Percentiles rank a stretch among this genome's conserved stretches.
Conservation (phyloP, 2,797 vertebrate genomes). For the Alfaro cultratus region DNA sequence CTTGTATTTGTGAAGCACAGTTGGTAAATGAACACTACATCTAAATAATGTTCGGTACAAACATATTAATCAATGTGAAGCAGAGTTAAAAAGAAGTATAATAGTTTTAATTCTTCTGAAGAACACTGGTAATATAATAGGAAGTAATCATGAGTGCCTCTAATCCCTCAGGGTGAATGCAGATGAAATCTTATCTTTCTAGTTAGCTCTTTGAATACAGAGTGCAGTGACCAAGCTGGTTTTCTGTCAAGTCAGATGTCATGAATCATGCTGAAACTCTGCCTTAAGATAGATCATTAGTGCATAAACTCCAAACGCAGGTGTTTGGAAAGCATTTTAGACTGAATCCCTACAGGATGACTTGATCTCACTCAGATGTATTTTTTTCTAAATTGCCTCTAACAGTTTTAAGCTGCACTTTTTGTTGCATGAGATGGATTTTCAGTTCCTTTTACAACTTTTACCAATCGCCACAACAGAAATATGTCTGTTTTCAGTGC, state of each 20-base stretch:
- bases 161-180: slow-evolving; percentile 31
- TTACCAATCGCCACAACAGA: background rate
- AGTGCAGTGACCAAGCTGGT: slow-evolving; percentile 28
- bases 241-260: slow-evolving; percentile 38
- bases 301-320: slow-evolving; percentile 11
- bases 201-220: slow-evolving; percentile 32
- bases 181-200: slow-evolving; percentile 33
- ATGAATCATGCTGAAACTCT: slow-evolving; percentile 29
- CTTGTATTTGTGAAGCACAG: slow-evolving; percentile 5
- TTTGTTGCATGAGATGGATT: background rate
- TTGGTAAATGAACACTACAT: background rate
- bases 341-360: background rate
- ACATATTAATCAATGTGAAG: background rate
- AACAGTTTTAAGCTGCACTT: background rate
- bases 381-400: background rate
- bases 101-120: background rate
- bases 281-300: slow-evolving; percentile 26
- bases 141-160: slow-evolving; percentile 32
- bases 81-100: slow-evolving; percentile 11
- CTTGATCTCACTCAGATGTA: background rate
- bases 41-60: slow-evolving; percentile 1
- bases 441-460: background rate
- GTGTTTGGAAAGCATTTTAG: slow-evolving; percentile 8
- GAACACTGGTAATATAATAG: slow-evolving; percentile 29
- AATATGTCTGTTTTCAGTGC: background rate